These are phyloP conservation scores for Synergus umbraculus DNA, from an alignment of 2,888 invertebrate species.

Conservation along the genomic window DNA sequence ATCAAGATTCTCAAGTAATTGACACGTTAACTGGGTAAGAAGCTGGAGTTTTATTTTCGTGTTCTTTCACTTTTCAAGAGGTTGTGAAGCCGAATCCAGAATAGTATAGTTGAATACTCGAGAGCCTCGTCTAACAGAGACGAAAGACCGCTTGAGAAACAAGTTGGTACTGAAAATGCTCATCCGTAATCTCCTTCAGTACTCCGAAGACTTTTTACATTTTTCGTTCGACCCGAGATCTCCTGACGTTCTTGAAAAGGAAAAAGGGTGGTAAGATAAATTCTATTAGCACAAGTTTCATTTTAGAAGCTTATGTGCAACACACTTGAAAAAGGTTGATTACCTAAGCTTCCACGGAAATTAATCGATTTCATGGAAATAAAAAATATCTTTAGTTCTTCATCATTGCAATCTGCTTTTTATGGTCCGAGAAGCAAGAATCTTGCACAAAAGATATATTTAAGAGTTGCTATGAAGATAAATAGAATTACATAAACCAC, in stretches of 20 bases:
- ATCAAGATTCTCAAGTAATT: slow-evolving; percentile 1
- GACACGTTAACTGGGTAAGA: not conserved
- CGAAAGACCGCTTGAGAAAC: slow-evolving; percentile 17
- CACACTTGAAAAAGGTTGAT: not conserved
- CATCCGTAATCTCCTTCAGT: slow-evolving; percentile 1
- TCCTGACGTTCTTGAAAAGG: not conserved
- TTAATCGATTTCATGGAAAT: not conserved
- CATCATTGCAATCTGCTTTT: not conserved
- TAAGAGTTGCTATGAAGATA: too few species aligned
- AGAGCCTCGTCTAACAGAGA: not conserved
- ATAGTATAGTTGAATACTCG: slow-evolving; percentile 1
- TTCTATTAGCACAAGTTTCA: slow-evolving; percentile 2
- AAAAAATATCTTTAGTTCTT: not conserved
- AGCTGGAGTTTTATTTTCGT: slow-evolving; percentile 4
- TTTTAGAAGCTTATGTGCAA: not conserved
- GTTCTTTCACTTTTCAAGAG: slow-evolving; percentile 16
- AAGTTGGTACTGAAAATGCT: slow-evolving; percentile 1
- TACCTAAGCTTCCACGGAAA: not conserved
- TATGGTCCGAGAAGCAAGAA: not conserved
- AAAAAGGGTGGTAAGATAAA: not conserved
- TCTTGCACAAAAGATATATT: too few species aligned
- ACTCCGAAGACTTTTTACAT: not conserved
- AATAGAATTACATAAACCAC: too few species aligned
- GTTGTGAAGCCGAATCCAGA: slow-evolving; percentile 4
- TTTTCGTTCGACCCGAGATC: not conserved